These are phyloP conservation scores for Drosophila busckii DNA, from an alignment of 1,140 invertebrate genomes.

Conservation along the genomic window DNA sequence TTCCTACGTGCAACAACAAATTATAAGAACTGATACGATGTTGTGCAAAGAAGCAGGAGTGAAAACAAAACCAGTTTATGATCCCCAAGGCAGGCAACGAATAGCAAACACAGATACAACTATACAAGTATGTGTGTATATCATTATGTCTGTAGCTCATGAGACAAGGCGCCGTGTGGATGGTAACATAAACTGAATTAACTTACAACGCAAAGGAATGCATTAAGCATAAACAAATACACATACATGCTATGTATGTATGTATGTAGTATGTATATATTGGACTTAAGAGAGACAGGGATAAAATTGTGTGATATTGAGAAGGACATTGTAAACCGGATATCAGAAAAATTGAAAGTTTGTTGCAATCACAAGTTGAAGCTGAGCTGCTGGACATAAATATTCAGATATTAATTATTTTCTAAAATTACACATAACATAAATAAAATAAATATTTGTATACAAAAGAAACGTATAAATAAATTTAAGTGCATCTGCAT, in stretches of 20 bases:
- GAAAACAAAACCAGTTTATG: slow-evolving; percentile 53
- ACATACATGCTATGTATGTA: background rate
- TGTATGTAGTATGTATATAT: background rate
- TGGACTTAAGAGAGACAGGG: slow-evolving; percentile 6
- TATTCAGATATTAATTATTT: no score
- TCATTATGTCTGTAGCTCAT: background rate
- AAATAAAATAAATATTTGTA: background rate
- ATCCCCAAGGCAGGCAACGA: slow-evolving; percentile 48
- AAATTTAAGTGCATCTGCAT: background rate
- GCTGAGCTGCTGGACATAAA: background rate
- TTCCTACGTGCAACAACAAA: slow-evolving; percentile 42
- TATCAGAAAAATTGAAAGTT: slow-evolving; percentile 71
- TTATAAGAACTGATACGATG: slow-evolving; percentile 21
- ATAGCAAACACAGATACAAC: slow-evolving; percentile 17
- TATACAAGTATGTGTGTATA: background rate
- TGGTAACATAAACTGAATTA: no score
- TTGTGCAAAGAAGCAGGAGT: slow-evolving; percentile 34
- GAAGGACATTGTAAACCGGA: slow-evolving; percentile 55
- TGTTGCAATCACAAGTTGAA: slow-evolving; percentile 31
- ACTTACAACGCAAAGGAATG: no score
- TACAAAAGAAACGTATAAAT: background rate
- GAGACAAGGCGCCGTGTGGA: no score
- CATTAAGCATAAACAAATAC: background rate
- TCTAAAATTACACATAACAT: background rate
- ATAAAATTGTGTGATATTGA: no score